Percentiles rank a stretch among this genome's conserved stretches.
These are phyloP conservation scores for Polyergus mexicanus DNA, from an alignment of 1,140 invertebrate species.

Conservation along the genomic window DNA sequence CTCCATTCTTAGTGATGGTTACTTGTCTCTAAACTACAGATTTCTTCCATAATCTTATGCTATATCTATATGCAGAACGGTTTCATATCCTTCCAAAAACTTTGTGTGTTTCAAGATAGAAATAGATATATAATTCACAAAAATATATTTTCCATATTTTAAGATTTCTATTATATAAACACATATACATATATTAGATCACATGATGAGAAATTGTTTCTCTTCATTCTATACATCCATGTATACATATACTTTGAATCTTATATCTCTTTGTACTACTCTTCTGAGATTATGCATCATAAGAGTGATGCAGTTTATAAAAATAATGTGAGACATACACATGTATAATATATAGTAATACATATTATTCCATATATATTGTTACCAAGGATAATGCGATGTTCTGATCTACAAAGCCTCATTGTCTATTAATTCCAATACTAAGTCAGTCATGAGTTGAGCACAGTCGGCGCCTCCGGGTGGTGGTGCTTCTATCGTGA, in stretches of 20 bases:
- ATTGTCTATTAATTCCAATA: conserved; percentile 83
- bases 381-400: conserved; percentile 11
- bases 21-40: background rate
- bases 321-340: conserved; percentile 11
- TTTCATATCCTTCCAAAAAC: background rate
- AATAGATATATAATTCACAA: conserved; percentile 19
- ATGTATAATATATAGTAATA: conserved; percentile 22
- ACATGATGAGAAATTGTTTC: conserved; percentile 5
- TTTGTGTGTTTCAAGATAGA: background rate
- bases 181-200: background rate
- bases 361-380: conserved; percentile 27
- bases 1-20: background rate
- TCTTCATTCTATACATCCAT: background rate
- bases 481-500: conserved; percentile 77
- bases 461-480: conserved; percentile 82
- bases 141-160: background rate
- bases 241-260: background rate
- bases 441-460: conserved; percentile 84
- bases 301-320: conserved; percentile 9
- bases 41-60: background rate
- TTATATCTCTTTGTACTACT: background rate
- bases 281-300: background rate
- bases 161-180: background rate
- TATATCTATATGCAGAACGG: background rate
- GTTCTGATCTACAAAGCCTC: conserved; percentile 78